Base-by-base conservation (phyloP, 92 coral and sea anemone species). In the Hydrozoanthus gracilis region DNA sequence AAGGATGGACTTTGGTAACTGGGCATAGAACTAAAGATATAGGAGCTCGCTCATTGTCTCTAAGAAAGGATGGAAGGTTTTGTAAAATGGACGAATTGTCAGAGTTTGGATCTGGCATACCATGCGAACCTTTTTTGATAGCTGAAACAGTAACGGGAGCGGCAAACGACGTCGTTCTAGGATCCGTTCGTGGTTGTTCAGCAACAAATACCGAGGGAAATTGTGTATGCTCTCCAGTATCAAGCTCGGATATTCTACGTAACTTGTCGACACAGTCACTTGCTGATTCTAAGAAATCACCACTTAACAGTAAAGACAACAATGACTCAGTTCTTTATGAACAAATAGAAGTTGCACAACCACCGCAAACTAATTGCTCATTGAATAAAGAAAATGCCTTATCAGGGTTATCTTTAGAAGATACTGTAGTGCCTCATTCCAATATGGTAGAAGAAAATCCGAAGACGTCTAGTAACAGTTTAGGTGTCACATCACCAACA, bases 21-120 rank as follows among this genome's bases (percentile, higher is more conserved):
- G 84, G 78, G 7, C 70, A 79, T 18, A 78, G 49, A 13, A 55
- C 88, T 50, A 89, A 46, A n/a, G 72, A 16, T 15, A 83, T 54
- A 27, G 55, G 55, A 47, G 62, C 73, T 13, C 20, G 52, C 20
- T 4, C 44, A 1, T 35, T n/a, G 64, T 58, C 27, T 4, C 14
- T 18, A 10, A 45, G 50, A 44, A 66, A 51, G 35, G 87, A 51
- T 12, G 17, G 58, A 8, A 35, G 13, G 60, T 47, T 70, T 4
- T 46, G 55, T 45, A 77, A 62, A 71, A 73, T 90, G 27, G 92
- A 90, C 73, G n/a, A 75, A 27, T 73, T 90, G 12, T 90, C 92
- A 13, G 78, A 69, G 12, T 90, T 90, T 66, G 80, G 64, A 47
- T 88, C 65, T 46, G 83, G 56, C 11, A 72, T 71, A 11, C 39